These are phyloP conservation scores for Trisateles emortualis DNA, from an alignment of 2,888 invertebrate genomes.

Conservation along the genomic window DNA sequence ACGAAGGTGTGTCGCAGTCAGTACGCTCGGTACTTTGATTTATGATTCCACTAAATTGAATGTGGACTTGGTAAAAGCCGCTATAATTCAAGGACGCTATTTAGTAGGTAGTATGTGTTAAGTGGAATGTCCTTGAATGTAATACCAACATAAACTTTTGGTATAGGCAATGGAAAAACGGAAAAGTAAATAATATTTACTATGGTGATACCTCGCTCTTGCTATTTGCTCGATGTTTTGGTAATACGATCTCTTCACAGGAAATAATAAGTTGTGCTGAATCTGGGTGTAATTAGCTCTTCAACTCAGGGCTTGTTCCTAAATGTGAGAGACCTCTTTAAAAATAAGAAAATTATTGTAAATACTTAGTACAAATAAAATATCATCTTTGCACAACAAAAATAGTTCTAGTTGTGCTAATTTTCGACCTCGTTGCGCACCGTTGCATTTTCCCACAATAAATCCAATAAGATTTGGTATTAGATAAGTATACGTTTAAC, in stretches of 20 bases:
- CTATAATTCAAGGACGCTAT: background rate
- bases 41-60: conserved; percentile 1
- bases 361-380: no score
- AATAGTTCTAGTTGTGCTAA: background rate
- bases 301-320: no score
- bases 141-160: background rate
- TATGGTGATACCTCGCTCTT: no score
- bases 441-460: conserved; percentile 32
- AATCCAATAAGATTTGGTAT: conserved; percentile 23
- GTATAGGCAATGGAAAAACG: no score
- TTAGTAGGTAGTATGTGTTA: background rate
- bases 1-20: background rate
- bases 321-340: no score
- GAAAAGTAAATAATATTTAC: no score
- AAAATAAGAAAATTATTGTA: no score
- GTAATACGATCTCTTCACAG: no score
- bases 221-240: no score
- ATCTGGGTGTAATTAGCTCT: no score
- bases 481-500: conserved; percentile 25
- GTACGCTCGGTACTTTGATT: background rate
- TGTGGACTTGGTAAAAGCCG: background rate
- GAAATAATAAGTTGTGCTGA: no score
- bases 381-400: no score
- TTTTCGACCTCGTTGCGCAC: conserved; percentile 25
- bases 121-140: background rate